Conservation (phyloP, 2,888 invertebrate species). For the Hipparchia semele region DNA sequence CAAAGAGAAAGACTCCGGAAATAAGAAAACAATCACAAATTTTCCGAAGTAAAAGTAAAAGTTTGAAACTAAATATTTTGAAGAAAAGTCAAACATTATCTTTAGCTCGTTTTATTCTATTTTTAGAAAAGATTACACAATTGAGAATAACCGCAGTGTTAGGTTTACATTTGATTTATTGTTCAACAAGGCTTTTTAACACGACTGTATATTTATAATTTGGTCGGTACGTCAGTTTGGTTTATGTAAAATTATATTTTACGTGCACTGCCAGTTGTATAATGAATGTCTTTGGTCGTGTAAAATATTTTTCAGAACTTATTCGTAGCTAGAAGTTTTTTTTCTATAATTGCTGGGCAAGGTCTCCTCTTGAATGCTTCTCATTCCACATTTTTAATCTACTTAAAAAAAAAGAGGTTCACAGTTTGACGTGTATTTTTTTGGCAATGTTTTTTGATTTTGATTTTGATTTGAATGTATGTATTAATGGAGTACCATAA, state of each 20-base stretch:
- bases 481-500: too few species aligned
- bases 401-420: too few species aligned
- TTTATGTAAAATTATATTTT: constrained; percentile 3
- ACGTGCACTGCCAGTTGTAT: background rate
- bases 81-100: constrained; percentile 1
- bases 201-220: background rate
- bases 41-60: background rate
- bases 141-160: background rate
- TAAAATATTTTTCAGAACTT: too few species aligned
- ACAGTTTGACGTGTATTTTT: too few species aligned
- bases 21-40: background rate
- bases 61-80: background rate
- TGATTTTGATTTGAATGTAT: too few species aligned
- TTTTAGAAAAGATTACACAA: background rate
- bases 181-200: background rate
- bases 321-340: too few species aligned
- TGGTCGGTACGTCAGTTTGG: background rate
- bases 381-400: too few species aligned
- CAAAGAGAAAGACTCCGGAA: background rate
- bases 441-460: too few species aligned
- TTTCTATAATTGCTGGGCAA: too few species aligned
- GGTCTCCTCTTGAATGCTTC: too few species aligned
- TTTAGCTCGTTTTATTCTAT: background rate
- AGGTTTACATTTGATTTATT: background rate
- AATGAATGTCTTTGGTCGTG: too few species aligned